phyloP scores from a whole-genome alignment of 2,113 vertebrate genomes.

The Anhinga anhinga region DNA sequence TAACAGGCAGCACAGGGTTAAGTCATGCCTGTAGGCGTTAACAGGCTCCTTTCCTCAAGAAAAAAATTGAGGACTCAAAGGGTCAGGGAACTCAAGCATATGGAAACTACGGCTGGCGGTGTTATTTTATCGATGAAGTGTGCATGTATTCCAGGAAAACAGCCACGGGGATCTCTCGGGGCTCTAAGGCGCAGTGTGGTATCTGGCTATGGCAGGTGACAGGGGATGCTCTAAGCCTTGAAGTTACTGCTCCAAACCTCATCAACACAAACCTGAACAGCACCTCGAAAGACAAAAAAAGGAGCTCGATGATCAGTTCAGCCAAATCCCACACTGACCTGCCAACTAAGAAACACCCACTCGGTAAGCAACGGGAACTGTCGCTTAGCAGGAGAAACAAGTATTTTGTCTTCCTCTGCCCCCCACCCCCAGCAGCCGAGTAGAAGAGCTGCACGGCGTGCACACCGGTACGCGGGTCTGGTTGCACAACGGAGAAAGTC shows the following conservation, averaged over 20 bases:
- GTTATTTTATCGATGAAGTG: not conserved
- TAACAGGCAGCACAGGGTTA: not conserved
- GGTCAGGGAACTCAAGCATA: not conserved
- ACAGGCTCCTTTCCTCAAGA: not conserved
- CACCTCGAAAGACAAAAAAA: not conserved
- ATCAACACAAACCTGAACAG: not conserved
- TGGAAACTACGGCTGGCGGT: not conserved
- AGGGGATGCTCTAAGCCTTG: not conserved
- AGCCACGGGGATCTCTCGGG: not conserved
- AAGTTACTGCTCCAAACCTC: not conserved
- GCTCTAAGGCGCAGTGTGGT: not conserved
- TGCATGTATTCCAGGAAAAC: not conserved
- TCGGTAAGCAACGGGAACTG: not conserved
- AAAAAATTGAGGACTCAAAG: not conserved
- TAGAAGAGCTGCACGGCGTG: slow-evolving; percentile 69
- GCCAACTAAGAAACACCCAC: not conserved
- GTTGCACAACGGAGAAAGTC: slow-evolving; percentile 67
- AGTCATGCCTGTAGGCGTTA: fast-evolving
- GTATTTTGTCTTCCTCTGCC: not conserved
- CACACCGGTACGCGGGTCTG: slow-evolving; percentile 65
- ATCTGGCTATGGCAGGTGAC: not conserved
- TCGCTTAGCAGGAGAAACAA: not conserved
- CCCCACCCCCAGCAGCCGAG: slow-evolving; percentile 17
- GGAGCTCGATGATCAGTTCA: not conserved
- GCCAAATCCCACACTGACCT: not conserved